Base-by-base conservation (phyloP, 1,140 invertebrate species). In the Tetraneura akinire region DNA sequence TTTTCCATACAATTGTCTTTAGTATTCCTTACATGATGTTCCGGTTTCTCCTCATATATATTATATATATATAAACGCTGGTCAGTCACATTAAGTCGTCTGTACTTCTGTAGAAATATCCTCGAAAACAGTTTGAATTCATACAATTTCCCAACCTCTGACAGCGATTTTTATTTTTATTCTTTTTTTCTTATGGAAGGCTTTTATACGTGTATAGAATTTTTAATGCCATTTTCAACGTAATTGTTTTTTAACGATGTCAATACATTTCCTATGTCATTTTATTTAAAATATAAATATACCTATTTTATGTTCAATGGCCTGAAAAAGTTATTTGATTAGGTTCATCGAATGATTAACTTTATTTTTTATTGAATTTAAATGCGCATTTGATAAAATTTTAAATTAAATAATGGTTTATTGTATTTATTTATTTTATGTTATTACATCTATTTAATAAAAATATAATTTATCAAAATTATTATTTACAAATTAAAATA, bases 211-310 rank as follows among this genome's bases (percentile, higher is more conserved):
- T 71, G 68, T 23, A 29, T 29, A 9, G 68, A 71, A 71, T 71
- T 29, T 13, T 29, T 23, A 29, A 71, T 5, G 9, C 18, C 23
- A 49, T 71, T 71, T 71, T 51, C 16, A 9, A 18, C 47, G 68
- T 71, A 71, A 71, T 71, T 71, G 68, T 71, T 71, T 71, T 71
- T 71, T 71, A 71, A 71, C 47, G 68, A 71, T n/a, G 23, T n/a
- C 68, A 51, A 51, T 45, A 51, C 45, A 49, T 26, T 49, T 26
- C 37, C 18, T 3, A 45, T 49, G 47, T 21, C 32, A 37, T 37
- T 37, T 37, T 37, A 4, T 37, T 8, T 3, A 37, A 37, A 37
- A 37, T 37, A 37, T 4, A 37, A 37, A 37, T 37, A 8, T 37
- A 37, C 32, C 32, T 37, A 4, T 37, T 37, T 37, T 37, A 3